phyloP scores from a whole-genome alignment of 2,888 invertebrate genomes.

The Cistogaster globosa region DNA sequence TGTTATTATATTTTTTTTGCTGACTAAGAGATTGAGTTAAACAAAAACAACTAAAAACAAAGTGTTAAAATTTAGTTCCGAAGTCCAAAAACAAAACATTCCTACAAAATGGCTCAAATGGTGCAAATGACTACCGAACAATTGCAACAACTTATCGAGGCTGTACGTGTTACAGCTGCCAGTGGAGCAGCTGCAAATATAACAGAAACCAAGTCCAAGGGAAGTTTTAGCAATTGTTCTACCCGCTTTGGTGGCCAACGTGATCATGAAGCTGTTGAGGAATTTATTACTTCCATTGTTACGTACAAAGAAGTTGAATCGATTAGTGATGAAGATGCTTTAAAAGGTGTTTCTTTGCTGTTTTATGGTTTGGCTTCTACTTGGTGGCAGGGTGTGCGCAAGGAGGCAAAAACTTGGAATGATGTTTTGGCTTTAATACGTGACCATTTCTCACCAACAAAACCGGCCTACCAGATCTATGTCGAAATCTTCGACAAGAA shows the following conservation, averaged over 20 bases:
- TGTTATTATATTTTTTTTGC: constrained; percentile 38
- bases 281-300: constrained; percentile 78
- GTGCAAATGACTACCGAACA: constrained; percentile 79
- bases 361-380: constrained; percentile 76
- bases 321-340: constrained; percentile 79
- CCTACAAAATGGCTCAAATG: constrained; percentile 70
- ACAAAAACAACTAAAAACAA: neutral
- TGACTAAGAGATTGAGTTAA: neutral
- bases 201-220: constrained; percentile 75
- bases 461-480: constrained; percentile 80
- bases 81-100: constrained; percentile 35
- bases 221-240: constrained; percentile 78
- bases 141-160: constrained; percentile 78
- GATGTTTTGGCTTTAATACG: constrained; percentile 77
- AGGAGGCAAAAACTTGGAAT: constrained; percentile 79
- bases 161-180: constrained; percentile 75
- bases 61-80: constrained; percentile 7
- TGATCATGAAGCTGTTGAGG: constrained; percentile 80
- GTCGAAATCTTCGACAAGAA: constrained; percentile 78
- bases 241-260: constrained; percentile 79
- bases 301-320: constrained; percentile 80
- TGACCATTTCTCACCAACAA: constrained; percentile 80
- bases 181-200: constrained; percentile 55
- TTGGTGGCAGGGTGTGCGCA: constrained; percentile 81
- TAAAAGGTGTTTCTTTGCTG: constrained; percentile 78